Evolutionary conservation across 1,140 invertebrate species (phyloP), one percentile per base, ranked within the genome.

Genomic region (Anastrepha obliqua): DNA sequence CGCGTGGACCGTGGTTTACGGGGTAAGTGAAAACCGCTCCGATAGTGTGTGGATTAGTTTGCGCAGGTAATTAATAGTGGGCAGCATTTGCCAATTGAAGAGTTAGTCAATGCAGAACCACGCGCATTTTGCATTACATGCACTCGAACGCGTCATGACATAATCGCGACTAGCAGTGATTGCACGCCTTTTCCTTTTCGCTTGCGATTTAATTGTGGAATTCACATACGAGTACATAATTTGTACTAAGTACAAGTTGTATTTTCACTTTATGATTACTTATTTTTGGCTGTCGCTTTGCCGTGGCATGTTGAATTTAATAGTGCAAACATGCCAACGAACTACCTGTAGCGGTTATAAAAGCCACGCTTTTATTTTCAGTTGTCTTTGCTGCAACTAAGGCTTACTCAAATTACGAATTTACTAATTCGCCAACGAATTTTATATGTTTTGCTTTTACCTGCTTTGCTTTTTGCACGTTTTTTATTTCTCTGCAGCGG

Each of bases 1-100:
- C 95, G 47, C 91, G 95, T 87, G 95, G 95, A 74, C 94, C 95
- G 15, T 96, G 95, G 95, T 93, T 90, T 89, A 92, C 91, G 87
- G 94, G 94, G 94, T 94, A 89, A 94, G 94, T 92, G 85, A 65
- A 85, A 64, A 85, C 39, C 5, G 85, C 39, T 8, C 47, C 6
- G 1, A n/a, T 2, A 42, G 47, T 15, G 13, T 20, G 42, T 74
- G 15, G 2, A 70, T 60, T 78, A 60, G 85, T 86, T 51, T 62
- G 15, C 4, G 60, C 67, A 74, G 67, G 3, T 74, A 74, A n/a
- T 39, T 6, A 44, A 15, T 74, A 47, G 11, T 81, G 47, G 74
- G 74, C 74, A 81, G 74, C 60, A 62, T 62, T 62, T 15, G n/a
- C n/a, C 4, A 62, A 17, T 17, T 17, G 60, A 4, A 17, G 17